Base-by-base conservation (phyloP, 2,113 vertebrate species). In the Gobiocypris rarus region DNA sequence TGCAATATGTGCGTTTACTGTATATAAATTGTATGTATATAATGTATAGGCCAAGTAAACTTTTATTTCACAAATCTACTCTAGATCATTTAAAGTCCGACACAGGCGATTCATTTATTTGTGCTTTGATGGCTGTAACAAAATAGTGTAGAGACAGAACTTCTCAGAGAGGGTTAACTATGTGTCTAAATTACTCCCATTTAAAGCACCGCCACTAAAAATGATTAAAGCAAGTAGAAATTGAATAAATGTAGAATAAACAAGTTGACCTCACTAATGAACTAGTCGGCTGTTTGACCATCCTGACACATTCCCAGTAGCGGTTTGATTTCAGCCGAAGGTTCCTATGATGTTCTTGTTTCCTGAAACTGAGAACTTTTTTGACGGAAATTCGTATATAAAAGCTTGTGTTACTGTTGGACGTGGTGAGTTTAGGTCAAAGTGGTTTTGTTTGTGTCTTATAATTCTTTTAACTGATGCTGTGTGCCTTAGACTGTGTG, bases 391-490 rank as follows among this genome's bases (percentile, higher is more conserved):
- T 26, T 10, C 56, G 61, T 11, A 41, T n/a, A n/a, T 58, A 19
- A 61, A 26, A 61, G 75, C 56, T 17, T 61, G 22, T 61, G 75
- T 78, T 45, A 28, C 13, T 22, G 5, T n/a, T 59, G 76, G 56
- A 43, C 4, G 17, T 26, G 22, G 76, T 26, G 52, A 15, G 52
- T 41, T 38, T 3, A 6, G 52, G 31, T 31, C 48, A 19, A 31
- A 31, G 50, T 54, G 11, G 73, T 54, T 75, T 75, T 75, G 73
- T 78, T 59, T 77, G 54, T 59, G 74, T 56, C 5, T 31, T 19
- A 5, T 13, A 38, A 34, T 24, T 41, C 24, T 78, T 61, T 77
- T 17, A 61, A 45, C n/a, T 50, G 15, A 28, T 28, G 22, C 45
- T 56, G 75, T 19, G 73, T 54, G 38, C 6, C 38, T 38, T 38